A percentile compares a stretch with the other conserved stretches of the same genome.
These are phyloP conservation scores for Varroa destructor DNA, from an alignment of 1,140 invertebrate genomes.

Conservation along the genomic window DNA sequence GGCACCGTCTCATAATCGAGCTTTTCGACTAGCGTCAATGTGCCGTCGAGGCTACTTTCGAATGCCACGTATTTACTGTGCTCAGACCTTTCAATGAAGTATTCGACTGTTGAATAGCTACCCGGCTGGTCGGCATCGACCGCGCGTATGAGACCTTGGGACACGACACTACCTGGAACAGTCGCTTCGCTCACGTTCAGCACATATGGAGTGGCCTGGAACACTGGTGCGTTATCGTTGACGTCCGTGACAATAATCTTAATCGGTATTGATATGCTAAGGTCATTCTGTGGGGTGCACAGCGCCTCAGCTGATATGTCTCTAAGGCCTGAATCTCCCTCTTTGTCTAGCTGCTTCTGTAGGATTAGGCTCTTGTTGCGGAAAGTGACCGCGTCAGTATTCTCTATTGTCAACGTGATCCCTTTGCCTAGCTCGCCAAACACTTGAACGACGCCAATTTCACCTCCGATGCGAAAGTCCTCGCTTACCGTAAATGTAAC, in stretches of 20 bases:
- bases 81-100: constrained; percentile 55
- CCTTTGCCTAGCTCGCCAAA: constrained; percentile 29
- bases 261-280: constrained; percentile 74
- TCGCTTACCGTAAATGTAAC: constrained; percentile 79
- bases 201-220: constrained; percentile 48
- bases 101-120: constrained; percentile 72
- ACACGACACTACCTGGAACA: constrained; percentile 60
- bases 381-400: constrained; percentile 55
- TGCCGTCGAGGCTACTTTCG: constrained; percentile 69
- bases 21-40: constrained; percentile 59
- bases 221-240: constrained; percentile 75
- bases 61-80: constrained; percentile 62
- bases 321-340: constrained; percentile 40
- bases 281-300: constrained; percentile 40
- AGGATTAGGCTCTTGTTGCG: constrained; percentile 68
- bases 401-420: constrained; percentile 42
- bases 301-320: constrained; percentile 35
- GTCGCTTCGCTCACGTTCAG: constrained; percentile 71
- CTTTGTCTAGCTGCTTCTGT: constrained; percentile 61
- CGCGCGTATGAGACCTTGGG: constrained; percentile 56
- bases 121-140: constrained; percentile 72
- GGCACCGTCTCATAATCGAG: constrained; percentile 68
- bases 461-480: constrained; percentile 59
- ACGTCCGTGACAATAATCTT: constrained; percentile 80
- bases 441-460: constrained; percentile 49